These are phyloP conservation scores for Isoperla grammatica DNA, from an alignment of 2,888 invertebrate genomes.

Conservation along the genomic window DNA sequence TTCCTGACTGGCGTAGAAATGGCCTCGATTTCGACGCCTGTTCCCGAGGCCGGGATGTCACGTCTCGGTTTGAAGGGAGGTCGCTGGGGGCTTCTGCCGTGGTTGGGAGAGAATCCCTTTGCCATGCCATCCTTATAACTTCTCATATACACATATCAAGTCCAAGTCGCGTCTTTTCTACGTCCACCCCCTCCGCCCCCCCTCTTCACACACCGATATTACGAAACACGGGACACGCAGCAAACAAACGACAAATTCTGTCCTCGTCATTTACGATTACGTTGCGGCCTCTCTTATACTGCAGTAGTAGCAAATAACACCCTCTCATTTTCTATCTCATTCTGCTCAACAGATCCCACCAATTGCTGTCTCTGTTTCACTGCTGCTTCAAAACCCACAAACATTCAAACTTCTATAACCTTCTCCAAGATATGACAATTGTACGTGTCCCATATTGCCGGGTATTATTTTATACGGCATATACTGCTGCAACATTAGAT, in stretches of 20 bases:
- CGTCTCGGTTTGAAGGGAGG: slow-evolving; percentile 31
- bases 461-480: slow-evolving; percentile 30
- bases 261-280: slow-evolving; percentile 39
- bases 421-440: slow-evolving; percentile 27
- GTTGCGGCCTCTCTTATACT: slow-evolving; percentile 21
- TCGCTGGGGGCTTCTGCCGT: slow-evolving; percentile 27
- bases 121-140: slow-evolving; percentile 27
- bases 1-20: slow-evolving; percentile 32
- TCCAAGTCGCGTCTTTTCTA: slow-evolving; percentile 8
- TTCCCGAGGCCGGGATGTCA: slow-evolving; percentile 25
- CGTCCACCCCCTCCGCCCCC: slow-evolving; percentile 3
- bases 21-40: slow-evolving; percentile 28
- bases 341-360: slow-evolving; percentile 2
- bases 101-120: slow-evolving; percentile 21
- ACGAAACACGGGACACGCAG: slow-evolving; percentile 34
- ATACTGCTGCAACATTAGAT: not conserved
- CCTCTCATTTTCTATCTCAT: not conserved
- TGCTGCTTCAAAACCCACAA: slow-evolving; percentile 13
- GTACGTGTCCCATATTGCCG: slow-evolving; percentile 27
- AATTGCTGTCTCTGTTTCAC: slow-evolving; percentile 10
- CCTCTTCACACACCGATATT: slow-evolving; percentile 23
- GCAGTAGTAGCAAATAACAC: slow-evolving; percentile 23
- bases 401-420: slow-evolving; percentile 15
- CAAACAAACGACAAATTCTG: slow-evolving; percentile 36
- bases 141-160: slow-evolving; percentile 30